Evolutionary conservation across 1,140 invertebrate genomes (phyloP).

Genomic region (Bombus breviceps): DNA sequence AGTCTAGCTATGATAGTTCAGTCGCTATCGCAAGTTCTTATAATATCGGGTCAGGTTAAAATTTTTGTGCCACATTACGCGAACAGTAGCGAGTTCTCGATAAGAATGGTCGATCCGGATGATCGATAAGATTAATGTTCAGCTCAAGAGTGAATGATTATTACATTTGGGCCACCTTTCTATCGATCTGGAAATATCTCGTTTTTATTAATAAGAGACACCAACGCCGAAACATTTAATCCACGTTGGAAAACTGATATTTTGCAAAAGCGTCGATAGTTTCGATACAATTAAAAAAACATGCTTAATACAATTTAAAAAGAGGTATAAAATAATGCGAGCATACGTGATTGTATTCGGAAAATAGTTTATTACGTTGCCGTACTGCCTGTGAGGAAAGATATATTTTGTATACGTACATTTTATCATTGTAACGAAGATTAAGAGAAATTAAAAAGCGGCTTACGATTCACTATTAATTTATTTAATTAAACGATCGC

Average conservation of each 20-base stretch:
- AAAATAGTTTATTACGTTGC: background rate
- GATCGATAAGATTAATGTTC: slow-evolving; percentile 65
- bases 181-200: background rate
- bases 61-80: slow-evolving; percentile 57
- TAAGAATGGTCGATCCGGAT: slow-evolving; percentile 54
- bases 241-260: background rate
- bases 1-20: slow-evolving; percentile 2
- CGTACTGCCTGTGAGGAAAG: background rate
- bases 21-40: slow-evolving; percentile 37
- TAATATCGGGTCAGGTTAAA: slow-evolving; percentile 47
- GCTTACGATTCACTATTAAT: slow-evolving; percentile 4
- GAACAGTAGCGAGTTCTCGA: slow-evolving; percentile 56
- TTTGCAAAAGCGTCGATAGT: background rate
- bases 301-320: too few relatives aligned
- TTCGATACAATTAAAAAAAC: background rate
- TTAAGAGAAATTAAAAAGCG: background rate
- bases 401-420: background rate
- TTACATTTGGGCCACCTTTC: slow-evolving; percentile 41
- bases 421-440: background rate
- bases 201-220: background rate
- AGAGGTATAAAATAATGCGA: background rate
- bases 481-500: background rate
- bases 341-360: background rate
- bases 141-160: slow-evolving; percentile 27
- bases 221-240: background rate